Evolutionary conservation across 2,113 vertebrate genomes (phyloP).

Genomic region (Eidolon helvum): DNA sequence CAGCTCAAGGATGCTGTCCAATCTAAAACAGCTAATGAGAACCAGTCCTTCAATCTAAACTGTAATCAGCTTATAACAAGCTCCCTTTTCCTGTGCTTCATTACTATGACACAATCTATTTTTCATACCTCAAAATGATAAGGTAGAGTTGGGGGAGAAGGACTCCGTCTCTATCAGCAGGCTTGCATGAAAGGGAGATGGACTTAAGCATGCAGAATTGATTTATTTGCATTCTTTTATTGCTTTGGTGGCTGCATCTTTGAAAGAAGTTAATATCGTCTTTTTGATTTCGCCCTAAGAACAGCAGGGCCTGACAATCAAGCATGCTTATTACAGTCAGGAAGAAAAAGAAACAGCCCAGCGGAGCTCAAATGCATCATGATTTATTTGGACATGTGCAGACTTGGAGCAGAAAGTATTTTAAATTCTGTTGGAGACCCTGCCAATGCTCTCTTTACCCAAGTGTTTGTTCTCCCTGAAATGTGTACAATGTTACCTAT

Average conservation of each 20-base stretch:
- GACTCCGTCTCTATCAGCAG: conserved; percentile 66
- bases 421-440: conserved; percentile 55
- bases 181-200: conserved; percentile 73
- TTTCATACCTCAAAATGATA: conserved; percentile 81
- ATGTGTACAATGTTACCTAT: neutral
- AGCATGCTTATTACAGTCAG: conserved; percentile 76
- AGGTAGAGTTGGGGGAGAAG: conserved; percentile 55
- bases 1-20: conserved; percentile 73
- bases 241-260: conserved; percentile 76
- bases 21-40: conserved; percentile 82
- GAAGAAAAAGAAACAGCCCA: conserved; percentile 22
- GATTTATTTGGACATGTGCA: conserved; percentile 83
- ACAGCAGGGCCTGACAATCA: conserved; percentile 79
- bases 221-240: conserved; percentile 84
- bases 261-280: conserved; percentile 78
- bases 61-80: conserved; percentile 82
- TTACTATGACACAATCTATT: conserved; percentile 82
- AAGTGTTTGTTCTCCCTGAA: conserved; percentile 27
- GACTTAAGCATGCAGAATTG: conserved; percentile 81
- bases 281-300: conserved; percentile 80
- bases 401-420: conserved; percentile 65
- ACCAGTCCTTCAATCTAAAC: conserved; percentile 79
- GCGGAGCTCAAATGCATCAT: conserved; percentile 51
- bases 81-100: conserved; percentile 80
- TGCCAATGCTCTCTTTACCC: conserved; percentile 21